These are phyloP conservation scores for Megatriorchis doriae DNA, from an alignment of 2,113 vertebrate species.

Conservation along the genomic window DNA sequence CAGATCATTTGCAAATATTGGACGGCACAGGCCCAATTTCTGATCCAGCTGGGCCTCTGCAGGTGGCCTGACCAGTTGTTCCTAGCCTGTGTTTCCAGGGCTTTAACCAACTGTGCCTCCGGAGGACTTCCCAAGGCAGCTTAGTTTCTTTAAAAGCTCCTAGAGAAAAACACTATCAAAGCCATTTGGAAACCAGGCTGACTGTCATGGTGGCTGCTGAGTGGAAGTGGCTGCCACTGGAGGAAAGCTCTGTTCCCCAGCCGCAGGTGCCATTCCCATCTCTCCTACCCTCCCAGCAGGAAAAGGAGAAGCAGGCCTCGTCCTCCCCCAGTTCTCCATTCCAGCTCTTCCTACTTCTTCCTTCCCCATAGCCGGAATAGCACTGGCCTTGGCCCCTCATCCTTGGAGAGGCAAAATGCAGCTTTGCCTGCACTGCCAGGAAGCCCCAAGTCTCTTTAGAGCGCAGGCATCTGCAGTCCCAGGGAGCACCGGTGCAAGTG, in stretches of 20 bases:
- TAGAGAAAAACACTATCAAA: background rate
- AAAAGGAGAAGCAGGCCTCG: background rate
- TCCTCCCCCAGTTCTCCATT: background rate
- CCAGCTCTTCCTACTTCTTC: background rate
- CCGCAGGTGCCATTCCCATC: background rate
- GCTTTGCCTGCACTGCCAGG: background rate
- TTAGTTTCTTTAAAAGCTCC: background rate
- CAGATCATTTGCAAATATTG: background rate
- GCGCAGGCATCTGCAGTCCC: background rate
- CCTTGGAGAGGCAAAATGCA: background rate
- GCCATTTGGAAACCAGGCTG: background rate
- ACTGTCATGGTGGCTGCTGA: accelerated
- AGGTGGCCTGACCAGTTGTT: background rate
- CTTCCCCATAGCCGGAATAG: background rate
- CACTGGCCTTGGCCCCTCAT: background rate
- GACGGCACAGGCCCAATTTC: background rate
- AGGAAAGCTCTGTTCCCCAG: background rate
- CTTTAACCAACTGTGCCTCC: background rate
- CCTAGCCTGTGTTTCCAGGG: background rate
- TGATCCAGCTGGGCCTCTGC: background rate
- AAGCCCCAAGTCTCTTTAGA: background rate
- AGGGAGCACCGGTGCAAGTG: background rate
- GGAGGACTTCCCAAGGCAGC: background rate
- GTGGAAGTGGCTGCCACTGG: background rate
- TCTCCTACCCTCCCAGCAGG: background rate